Evolutionary conservation across 2,888 invertebrate species (phyloP).

Genomic region (Cepaea hortensis): DNA sequence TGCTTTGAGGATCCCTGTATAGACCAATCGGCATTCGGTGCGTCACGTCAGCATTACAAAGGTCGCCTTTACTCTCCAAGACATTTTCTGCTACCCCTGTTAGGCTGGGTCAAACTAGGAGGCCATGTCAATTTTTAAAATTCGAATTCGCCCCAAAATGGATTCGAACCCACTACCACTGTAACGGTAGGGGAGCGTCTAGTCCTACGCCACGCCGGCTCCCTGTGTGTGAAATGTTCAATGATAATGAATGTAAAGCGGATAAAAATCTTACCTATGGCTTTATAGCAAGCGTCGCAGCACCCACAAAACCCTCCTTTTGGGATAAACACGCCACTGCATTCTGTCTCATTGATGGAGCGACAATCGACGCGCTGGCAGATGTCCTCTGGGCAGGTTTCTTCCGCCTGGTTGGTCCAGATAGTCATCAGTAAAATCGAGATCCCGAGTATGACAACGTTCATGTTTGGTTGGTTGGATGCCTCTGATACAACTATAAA

Average conservation of each 20-base stretch:
- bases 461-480: too few species aligned
- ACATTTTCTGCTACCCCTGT: neutral
- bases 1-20: too few species aligned
- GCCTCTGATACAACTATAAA: too few species aligned
- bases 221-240: neutral
- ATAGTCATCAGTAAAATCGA: too few species aligned
- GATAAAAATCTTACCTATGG: slow-evolving; percentile 30
- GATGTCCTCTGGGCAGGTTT: too few species aligned
- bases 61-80: too few species aligned
- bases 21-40: too few species aligned
- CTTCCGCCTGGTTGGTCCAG: too few species aligned
- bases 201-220: neutral
- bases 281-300: slow-evolving; percentile 39
- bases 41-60: too few species aligned
- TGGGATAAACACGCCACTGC: slow-evolving; percentile 20
- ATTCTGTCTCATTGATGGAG: neutral
- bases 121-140: neutral
- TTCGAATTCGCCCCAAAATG: neutral
- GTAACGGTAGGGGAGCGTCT: neutral
- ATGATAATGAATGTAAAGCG: neutral
- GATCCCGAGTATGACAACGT: too few species aligned
- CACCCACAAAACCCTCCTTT: slow-evolving; percentile 49
- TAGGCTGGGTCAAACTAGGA: too few species aligned
- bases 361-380: too few species aligned
- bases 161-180: neutral